Conservation (phyloP, 2,888 invertebrate genomes). For the Tenthredo livida region DNA sequence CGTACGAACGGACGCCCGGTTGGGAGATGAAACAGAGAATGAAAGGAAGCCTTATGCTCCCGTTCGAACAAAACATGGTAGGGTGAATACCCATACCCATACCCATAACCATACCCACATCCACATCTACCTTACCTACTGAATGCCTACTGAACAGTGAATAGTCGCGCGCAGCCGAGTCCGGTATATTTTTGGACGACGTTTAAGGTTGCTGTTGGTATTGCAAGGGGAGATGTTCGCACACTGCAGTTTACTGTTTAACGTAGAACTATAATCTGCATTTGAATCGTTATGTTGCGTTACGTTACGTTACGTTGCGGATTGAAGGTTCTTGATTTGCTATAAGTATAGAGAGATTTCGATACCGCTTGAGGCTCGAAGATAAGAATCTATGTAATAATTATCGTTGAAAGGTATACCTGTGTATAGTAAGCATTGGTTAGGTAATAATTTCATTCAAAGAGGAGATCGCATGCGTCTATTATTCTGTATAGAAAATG, state of each 20-base stretch:
- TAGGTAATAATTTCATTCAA: background rate
- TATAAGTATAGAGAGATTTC: background rate
- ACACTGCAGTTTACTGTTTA: background rate
- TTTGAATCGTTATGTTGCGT: background rate
- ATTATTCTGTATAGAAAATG: background rate
- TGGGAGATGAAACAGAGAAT: slow-evolving; percentile 50
- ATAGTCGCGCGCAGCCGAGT: slow-evolving; percentile 4
- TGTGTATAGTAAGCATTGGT: background rate
- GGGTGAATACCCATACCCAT: slow-evolving; percentile 22
- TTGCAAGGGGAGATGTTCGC: background rate
- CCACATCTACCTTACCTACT: slow-evolving; percentile 21
- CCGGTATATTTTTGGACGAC: slow-evolving; percentile 32
- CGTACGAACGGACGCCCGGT: slow-evolving; percentile 44
- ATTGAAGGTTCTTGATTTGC: background rate
- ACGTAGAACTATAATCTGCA: background rate
- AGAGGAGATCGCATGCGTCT: background rate
- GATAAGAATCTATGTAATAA: background rate
- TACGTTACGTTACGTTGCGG: background rate
- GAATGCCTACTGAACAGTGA: slow-evolving; percentile 16
- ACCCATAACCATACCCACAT: background rate
- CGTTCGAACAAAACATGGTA: slow-evolving; percentile 47
- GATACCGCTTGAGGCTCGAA: background rate
- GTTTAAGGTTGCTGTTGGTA: background rate
- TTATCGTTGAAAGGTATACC: background rate
- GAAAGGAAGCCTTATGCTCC: slow-evolving; percentile 50